Conservation (phyloP, 2,888 invertebrate genomes). For the Drosophila rubida region DNA sequence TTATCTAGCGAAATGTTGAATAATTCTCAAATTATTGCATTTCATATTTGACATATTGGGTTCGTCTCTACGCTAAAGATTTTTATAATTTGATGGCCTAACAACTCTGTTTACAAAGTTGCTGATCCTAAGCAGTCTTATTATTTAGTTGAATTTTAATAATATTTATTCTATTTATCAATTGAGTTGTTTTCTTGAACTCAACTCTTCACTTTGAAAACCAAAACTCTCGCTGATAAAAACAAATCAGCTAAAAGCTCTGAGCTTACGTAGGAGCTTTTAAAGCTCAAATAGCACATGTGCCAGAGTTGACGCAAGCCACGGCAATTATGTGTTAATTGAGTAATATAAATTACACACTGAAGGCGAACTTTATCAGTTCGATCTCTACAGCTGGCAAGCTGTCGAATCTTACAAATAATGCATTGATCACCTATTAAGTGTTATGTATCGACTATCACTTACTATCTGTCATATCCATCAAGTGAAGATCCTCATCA, state of each 20-base stretch:
- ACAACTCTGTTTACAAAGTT: too few species aligned
- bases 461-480: slow-evolving; percentile 96
- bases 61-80: background rate
- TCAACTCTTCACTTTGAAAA: background rate
- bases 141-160: background rate
- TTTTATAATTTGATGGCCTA: too few species aligned
- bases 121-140: too few species aligned
- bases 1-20: background rate
- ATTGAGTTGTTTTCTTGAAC: background rate
- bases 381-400: background rate
- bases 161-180: background rate
- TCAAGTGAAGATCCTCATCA: slow-evolving; percentile 94
- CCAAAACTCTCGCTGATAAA: background rate
- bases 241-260: background rate
- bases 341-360: background rate
- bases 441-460: slow-evolving; percentile 47
- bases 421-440: background rate
- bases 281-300: background rate
- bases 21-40: background rate
- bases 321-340: background rate
- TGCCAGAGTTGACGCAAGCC: background rate
- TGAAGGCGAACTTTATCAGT: background rate
- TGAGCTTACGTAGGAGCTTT: background rate
- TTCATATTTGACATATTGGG: background rate
- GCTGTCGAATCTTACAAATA: background rate